Percentiles rank a stretch among this genome's conserved stretches.
phyloP scores from a whole-genome alignment of 2,113 vertebrate species.

The Cacatua alba region DNA sequence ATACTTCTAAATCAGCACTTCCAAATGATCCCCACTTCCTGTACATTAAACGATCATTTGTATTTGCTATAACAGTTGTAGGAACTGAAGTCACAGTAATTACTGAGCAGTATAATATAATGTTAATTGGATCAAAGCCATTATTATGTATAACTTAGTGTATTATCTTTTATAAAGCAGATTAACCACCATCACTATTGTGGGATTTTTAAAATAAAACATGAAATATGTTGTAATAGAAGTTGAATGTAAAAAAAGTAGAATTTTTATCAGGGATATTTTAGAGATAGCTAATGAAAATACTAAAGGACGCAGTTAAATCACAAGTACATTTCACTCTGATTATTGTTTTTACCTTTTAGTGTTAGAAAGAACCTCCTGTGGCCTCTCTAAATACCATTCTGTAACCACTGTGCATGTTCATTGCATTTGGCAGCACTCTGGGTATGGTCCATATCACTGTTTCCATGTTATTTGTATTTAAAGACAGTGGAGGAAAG shows the following conservation, averaged over 20 bases:
- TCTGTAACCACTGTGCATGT: background rate
- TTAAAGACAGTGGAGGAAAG: background rate
- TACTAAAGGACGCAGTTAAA: background rate
- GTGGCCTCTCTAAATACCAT: background rate
- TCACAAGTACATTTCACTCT: conserved; percentile 9
- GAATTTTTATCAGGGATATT: background rate
- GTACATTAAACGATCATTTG: background rate
- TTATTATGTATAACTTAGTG: conserved; percentile 51
- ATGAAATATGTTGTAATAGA: background rate
- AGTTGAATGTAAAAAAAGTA: background rate
- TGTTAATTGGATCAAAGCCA: conserved; percentile 42
- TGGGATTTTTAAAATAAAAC: background rate
- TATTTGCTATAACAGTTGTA: conserved; percentile 41
- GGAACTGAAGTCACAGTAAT: conserved; percentile 53
- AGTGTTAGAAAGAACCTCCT: background rate
- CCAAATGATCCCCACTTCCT: conserved; percentile 33
- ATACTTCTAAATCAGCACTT: conserved; percentile 73
- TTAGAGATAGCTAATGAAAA: background rate
- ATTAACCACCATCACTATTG: conserved; percentile 26
- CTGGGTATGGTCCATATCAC: background rate
- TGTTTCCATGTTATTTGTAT: background rate
- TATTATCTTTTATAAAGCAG: conserved; percentile 47
- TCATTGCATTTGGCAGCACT: background rate
- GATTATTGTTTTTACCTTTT: background rate
- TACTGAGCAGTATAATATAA: conserved; percentile 26